phyloP scores from a whole-genome alignment of 2,113 vertebrate genomes.

The Mesembrinibis cayennensis region DNA sequence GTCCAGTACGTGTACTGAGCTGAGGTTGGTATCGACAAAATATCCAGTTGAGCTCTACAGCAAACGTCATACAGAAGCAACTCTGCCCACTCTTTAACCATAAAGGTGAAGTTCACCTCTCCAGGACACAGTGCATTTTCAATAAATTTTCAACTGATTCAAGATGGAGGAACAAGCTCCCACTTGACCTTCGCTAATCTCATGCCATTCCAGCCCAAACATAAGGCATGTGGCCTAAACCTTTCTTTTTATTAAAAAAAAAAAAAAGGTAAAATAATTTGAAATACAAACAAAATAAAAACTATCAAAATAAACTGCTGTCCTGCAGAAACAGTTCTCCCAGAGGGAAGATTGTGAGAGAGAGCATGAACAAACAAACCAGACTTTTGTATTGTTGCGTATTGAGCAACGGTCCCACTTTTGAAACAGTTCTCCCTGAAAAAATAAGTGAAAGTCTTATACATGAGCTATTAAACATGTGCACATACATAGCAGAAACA shows the following conservation, averaged over 20 bases:
- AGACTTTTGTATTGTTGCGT: not conserved
- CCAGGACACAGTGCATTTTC: not conserved
- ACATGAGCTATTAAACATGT: not conserved
- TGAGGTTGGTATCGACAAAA: not conserved
- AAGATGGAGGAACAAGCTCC: not conserved
- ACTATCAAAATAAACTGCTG: not conserved
- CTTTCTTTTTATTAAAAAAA: not conserved
- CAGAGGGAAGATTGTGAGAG: not conserved
- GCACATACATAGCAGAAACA: not conserved
- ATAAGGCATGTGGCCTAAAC: not conserved
- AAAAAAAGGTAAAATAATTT: accelerated
- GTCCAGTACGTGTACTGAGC: not conserved
- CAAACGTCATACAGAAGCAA: not conserved
- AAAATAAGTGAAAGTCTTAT: not conserved
- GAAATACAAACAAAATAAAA: not conserved
- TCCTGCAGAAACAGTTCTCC: not conserved
- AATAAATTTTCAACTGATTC: not conserved
- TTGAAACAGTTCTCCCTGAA: not conserved
- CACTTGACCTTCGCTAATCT: too few species aligned
- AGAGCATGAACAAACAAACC: not conserved
- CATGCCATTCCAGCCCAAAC: not conserved
- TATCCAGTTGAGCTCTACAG: not conserved
- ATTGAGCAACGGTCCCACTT: not conserved
- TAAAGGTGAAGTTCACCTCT: not conserved
- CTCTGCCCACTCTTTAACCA: not conserved